phyloP scores from a whole-genome alignment of 2,888 invertebrate genomes.

The Glyphotaelius pellucidus region DNA sequence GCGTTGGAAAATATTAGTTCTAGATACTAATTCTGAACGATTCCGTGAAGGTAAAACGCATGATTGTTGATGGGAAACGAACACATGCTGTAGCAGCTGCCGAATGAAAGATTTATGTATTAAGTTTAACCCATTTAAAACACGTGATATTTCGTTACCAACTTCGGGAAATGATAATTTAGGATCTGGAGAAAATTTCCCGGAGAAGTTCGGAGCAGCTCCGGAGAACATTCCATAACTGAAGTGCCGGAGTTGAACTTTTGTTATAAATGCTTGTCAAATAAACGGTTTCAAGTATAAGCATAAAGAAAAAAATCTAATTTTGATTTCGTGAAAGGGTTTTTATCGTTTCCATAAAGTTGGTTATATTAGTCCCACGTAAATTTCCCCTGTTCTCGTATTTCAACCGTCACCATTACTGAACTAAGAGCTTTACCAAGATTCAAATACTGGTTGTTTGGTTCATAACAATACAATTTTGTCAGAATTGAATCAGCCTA shows the following conservation, averaged over 20 bases:
- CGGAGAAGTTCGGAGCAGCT: constrained; percentile 29
- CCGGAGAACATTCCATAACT: constrained; percentile 35
- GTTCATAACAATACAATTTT: background rate
- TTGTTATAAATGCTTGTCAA: constrained; percentile 50
- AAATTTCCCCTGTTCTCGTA: background rate
- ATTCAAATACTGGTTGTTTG: background rate
- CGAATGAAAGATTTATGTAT: constrained; percentile 65
- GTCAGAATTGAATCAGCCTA: no score
- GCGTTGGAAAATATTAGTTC: background rate
- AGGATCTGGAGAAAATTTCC: constrained; percentile 53
- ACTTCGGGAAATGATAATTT: constrained; percentile 64
- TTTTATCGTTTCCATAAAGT: constrained; percentile 4
- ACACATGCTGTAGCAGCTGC: constrained; percentile 60
- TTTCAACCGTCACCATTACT: background rate
- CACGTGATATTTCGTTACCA: constrained; percentile 65
- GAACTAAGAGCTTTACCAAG: background rate
- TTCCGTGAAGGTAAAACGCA: constrained; percentile 49
- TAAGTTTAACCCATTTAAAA: constrained; percentile 66
- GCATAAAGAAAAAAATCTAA: constrained; percentile 20
- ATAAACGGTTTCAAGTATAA: constrained; percentile 41
- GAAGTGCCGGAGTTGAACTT: constrained; percentile 45
- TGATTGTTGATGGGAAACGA: constrained; percentile 61
- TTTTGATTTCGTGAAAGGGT: constrained; percentile 31
- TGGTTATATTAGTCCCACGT: constrained; percentile 2
- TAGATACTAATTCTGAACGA: background rate